A percentile compares a stretch with the other conserved stretches of the same genome.
Evolutionary conservation across 2,797 vertebrate species (phyloP).

Genomic region (Petrocephalus sullivani): DNA sequence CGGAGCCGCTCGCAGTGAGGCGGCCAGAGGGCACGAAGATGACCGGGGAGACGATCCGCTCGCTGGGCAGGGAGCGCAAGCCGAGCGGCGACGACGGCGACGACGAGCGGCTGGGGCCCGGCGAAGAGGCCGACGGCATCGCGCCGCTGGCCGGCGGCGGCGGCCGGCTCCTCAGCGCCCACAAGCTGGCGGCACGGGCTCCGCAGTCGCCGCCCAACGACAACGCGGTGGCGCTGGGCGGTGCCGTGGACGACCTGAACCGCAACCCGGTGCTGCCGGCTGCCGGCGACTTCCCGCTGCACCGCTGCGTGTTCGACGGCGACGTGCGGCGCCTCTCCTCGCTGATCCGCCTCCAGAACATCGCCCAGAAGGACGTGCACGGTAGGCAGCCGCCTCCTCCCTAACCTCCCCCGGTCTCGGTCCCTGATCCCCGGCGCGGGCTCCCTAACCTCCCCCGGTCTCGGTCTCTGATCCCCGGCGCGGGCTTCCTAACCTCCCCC

Average conservation of each 20-base stretch:
- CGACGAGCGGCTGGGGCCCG: constrained; percentile 67
- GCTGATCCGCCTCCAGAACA: constrained; percentile 86
- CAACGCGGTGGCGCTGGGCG: constrained; percentile 48
- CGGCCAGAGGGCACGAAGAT: constrained; percentile 45
- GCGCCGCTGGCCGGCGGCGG: constrained; percentile 57
- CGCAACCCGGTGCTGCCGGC: constrained; percentile 54
- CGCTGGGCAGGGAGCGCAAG: constrained; percentile 80
- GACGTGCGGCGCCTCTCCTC: constrained; percentile 86
- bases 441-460: background rate
- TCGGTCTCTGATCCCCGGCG: background rate
- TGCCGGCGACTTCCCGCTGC: constrained; percentile 72
- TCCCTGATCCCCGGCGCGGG: background rate
- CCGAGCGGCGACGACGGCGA: constrained; percentile 78
- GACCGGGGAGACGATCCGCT: constrained; percentile 89
- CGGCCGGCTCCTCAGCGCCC: constrained; percentile 60
- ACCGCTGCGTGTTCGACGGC: constrained; percentile 86
- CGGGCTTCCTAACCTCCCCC: background rate
- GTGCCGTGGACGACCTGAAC: constrained; percentile 51
- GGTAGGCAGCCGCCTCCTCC: constrained; percentile 58
- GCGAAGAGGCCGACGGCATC: constrained; percentile 65
- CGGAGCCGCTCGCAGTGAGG: background rate
- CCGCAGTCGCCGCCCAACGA: constrained; percentile 44
- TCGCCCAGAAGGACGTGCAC: constrained; percentile 86
- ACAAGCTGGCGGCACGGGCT: constrained; percentile 39
- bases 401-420: background rate